Evolutionary conservation across 2,888 invertebrate genomes (phyloP), one percentile per base, ranked within the genome.

Genomic region (Adelognathus sp.): DNA sequence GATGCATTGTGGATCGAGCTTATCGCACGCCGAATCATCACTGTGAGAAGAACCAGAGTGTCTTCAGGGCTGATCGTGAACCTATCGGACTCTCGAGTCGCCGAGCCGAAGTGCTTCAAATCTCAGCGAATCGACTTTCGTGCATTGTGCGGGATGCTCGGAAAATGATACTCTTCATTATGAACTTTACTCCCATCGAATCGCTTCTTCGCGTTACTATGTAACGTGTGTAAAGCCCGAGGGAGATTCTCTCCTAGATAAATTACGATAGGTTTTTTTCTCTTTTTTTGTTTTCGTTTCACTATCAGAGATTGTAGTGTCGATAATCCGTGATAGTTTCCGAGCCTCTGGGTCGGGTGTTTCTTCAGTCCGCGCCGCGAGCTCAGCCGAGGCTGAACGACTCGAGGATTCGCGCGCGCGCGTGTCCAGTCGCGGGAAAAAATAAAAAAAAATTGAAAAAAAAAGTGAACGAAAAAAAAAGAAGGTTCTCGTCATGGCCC

Each of bases 401-500:
- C 50, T n/a, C n/a, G n/a, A n/a, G n/a, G n/a, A n/a, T n/a, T n/a
- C n/a, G n/a, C n/a, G n/a, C 11, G 24, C 21, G 11, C 24, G 50
- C 50, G 50, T 50, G 50, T 50, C 2, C 21, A 11, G 27, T 14
- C 18, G 41, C 31, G 69, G 36, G 6, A 46, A 31, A 14, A 54
- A 24, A 6, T 73, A 11, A 27, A 50, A 14, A 33, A 52, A 31
- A 3, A n/a, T 6, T 3, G 11, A 24, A 18, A 63, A 46, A 46
- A 27, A 60, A 29, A 64, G n/a, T n/a, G n/a, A n/a, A n/a, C n/a
- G n/a, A 33, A 52, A 73, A 61, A 24, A 64, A 3, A 11, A 66
- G 24, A 50, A 44, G 11, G 46, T 0, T 33, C 31, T 61, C n/a
- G 60, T 66, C 85, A 87, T 87, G 87, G 86, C 86, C 66, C 80